Conservation (phyloP, 2,113 vertebrate genomes). For the Actenoides hombroni region DNA sequence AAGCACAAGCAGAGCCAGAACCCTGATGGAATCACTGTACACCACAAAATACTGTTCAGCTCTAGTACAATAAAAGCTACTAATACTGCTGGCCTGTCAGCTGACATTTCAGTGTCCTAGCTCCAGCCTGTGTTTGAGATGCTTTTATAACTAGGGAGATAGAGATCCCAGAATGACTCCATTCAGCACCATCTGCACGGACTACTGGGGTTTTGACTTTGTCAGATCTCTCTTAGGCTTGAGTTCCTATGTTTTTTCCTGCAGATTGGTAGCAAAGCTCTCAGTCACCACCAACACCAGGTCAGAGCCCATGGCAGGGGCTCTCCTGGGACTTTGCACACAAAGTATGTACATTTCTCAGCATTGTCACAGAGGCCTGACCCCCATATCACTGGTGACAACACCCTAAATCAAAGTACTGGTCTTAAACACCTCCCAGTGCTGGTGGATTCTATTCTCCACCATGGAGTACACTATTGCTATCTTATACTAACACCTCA, state of each 20-base stretch:
- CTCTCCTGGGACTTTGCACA: too few species aligned
- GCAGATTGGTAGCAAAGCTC: background rate
- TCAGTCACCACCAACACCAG: background rate
- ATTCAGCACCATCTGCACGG: background rate
- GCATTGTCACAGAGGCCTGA: background rate
- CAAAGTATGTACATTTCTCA: background rate
- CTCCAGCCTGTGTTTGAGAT: background rate
- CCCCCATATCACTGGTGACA: background rate
- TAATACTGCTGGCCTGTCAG: background rate
- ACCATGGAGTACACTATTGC: background rate
- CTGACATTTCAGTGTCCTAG: background rate
- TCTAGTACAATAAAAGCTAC: background rate
- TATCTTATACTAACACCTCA: background rate
- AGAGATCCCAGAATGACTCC: background rate
- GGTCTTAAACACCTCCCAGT: background rate
- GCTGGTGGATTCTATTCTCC: background rate
- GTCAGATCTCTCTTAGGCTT: background rate
- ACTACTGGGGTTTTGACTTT: too few species aligned
- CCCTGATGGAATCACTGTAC: background rate
- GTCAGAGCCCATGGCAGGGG: fast-evolving
- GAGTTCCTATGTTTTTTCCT: background rate
- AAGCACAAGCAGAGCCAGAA: background rate
- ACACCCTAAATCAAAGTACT: background rate
- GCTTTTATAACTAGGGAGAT: background rate
- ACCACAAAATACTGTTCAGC: background rate